Conservation (phyloP, 2,888 invertebrate genomes). For the Xanthorhoe designata region DNA sequence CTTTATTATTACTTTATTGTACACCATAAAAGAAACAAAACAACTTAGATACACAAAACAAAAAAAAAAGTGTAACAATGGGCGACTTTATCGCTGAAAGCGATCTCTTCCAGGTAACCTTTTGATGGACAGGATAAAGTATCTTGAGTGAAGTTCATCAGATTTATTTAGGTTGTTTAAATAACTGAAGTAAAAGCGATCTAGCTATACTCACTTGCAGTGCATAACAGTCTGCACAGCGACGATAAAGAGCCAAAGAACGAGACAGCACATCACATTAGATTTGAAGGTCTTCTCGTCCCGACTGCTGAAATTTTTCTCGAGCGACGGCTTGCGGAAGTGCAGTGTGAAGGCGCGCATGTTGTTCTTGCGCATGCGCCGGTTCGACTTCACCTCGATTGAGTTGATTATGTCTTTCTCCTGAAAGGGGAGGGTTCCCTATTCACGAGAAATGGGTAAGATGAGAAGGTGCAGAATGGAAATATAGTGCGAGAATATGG, state of each 20-base stretch:
- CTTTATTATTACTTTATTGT: too few species aligned
- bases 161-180: too few species aligned
- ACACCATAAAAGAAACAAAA: too few species aligned
- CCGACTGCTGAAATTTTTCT: conserved; percentile 93
- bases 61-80: too few species aligned
- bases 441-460: conserved; percentile 23
- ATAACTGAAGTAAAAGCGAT: too few species aligned
- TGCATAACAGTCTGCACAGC: conserved; percentile 91
- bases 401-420: conserved; percentile 93
- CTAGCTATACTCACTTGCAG: conserved; percentile 84
- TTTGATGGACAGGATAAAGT: too few species aligned
- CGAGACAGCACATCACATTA: conserved; percentile 96
- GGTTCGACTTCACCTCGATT: conserved; percentile 95
- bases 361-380: conserved; percentile 94
- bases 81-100: too few species aligned
- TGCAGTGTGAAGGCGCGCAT: conserved; percentile 94
- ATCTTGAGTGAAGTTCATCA: too few species aligned
- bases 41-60: too few species aligned
- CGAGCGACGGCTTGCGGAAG: conserved; percentile 93
- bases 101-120: too few species aligned
- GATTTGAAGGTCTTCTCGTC: conserved; percentile 97
- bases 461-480: conserved; percentile 16
- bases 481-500: conserved; percentile 10
- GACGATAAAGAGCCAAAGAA: conserved; percentile 95
- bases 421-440: conserved; percentile 59